phyloP scores from a whole-genome alignment of 2,113 vertebrate genomes.

The Maccullochella peelii region DNA sequence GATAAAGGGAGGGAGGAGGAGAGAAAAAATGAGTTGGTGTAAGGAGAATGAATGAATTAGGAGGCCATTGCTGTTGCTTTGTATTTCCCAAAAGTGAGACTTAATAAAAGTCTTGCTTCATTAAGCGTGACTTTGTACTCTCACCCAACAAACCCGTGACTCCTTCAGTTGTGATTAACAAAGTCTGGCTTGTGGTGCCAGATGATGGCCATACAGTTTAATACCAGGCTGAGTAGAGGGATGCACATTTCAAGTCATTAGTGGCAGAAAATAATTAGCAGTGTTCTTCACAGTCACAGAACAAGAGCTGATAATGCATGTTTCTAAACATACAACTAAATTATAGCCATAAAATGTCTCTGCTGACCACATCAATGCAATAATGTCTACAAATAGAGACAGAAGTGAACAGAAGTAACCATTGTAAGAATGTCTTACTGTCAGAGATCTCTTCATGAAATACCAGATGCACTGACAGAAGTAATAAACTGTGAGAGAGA shows the following conservation, averaged over 20 bases:
- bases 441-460: constrained; percentile 8
- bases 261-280: neutral
- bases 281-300: neutral
- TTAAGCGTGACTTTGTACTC: neutral
- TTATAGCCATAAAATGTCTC: neutral
- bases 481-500: constrained; percentile 3
- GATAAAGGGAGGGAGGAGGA: neutral
- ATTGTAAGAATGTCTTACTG: neutral
- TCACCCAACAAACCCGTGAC: neutral
- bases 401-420: neutral
- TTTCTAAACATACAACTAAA: neutral
- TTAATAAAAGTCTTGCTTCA: neutral
- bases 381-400: neutral
- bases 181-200: neutral
- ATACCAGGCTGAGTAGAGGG: neutral
- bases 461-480: neutral
- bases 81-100: neutral
- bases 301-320: neutral
- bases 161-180: neutral
- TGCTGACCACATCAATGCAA: neutral
- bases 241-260: neutral
- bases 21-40: neutral
- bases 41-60: neutral
- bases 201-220: constrained; percentile 1
- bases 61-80: neutral